A percentile compares a stretch with the other conserved stretches of the same genome.
Evolutionary conservation across 2,888 invertebrate genomes (phyloP).

Genomic region (Phaedon cochleariae): DNA sequence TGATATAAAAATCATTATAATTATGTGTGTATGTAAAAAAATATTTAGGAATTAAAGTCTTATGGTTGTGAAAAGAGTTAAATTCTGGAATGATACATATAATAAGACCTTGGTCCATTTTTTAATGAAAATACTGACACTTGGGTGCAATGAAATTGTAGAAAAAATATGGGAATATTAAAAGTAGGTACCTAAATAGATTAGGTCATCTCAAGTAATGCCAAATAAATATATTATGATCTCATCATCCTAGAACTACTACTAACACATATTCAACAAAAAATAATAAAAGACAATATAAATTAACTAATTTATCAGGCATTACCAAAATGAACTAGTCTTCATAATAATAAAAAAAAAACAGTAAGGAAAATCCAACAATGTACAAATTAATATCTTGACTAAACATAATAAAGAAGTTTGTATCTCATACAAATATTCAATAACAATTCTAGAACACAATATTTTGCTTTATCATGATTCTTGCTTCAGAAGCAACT

Average conservation of each 20-base stretch:
- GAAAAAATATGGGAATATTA: slow-evolving; percentile 15
- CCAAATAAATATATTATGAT: slow-evolving; percentile 20
- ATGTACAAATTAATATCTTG: slow-evolving; percentile 37
- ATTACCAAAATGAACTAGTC: slow-evolving; percentile 37
- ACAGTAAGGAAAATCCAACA: slow-evolving; percentile 34
- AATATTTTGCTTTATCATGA: slow-evolving; percentile 35
- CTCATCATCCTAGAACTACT: slow-evolving; percentile 34
- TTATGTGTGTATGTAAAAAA: slow-evolving; percentile 61
- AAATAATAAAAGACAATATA: slow-evolving; percentile 22
- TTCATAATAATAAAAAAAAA: slow-evolving; percentile 31
- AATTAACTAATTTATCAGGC: slow-evolving; percentile 29
- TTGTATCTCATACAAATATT: slow-evolving; percentile 37
- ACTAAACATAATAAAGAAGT: slow-evolving; percentile 33
- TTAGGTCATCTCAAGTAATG: slow-evolving; percentile 44
- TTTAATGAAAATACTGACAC: slow-evolving; percentile 58
- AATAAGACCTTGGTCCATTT: slow-evolving; percentile 58
- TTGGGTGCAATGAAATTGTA: slow-evolving; percentile 43
- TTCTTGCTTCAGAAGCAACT: slow-evolving; percentile 23
- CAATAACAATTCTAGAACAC: slow-evolving; percentile 48
- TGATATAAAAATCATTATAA: slow-evolving; percentile 59
- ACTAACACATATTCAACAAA: slow-evolving; percentile 42
- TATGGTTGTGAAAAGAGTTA: slow-evolving; percentile 59
- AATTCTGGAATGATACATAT: slow-evolving; percentile 59
- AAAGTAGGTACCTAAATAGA: slow-evolving; percentile 29
- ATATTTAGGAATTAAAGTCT: slow-evolving; percentile 63